Evolutionary conservation across 2,797 vertebrate species (phyloP).

Genomic region (Macropodus opercularis): DNA sequence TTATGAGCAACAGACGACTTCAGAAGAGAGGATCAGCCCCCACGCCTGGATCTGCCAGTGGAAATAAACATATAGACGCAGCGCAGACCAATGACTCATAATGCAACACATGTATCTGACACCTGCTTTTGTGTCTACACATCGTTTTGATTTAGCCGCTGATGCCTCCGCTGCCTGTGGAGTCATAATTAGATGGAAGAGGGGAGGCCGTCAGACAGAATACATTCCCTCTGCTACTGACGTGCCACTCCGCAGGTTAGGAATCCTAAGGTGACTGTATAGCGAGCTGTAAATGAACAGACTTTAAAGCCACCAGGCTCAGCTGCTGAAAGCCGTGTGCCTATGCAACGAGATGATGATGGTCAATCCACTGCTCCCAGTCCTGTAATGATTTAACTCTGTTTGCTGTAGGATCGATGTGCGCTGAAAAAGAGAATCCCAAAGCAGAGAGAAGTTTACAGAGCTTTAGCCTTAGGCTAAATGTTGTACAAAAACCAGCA

Average conservation of each 20-base stretch:
- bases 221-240: constrained; percentile 27
- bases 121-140: constrained; percentile 22
- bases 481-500: constrained; percentile 82
- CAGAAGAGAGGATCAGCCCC: constrained; percentile 24
- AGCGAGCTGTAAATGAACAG: constrained; percentile 27
- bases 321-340: constrained; percentile 36
- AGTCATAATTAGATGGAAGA: constrained; percentile 49
- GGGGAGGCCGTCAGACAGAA: constrained; percentile 27
- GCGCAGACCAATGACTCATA: not conserved
- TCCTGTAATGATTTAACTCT: constrained; percentile 76
- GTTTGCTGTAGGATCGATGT: constrained; percentile 78
- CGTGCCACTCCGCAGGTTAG: constrained; percentile 10
- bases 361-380: constrained; percentile 64
- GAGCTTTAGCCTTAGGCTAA: constrained; percentile 79
- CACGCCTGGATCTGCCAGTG: constrained; percentile 9
- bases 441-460: constrained; percentile 82
- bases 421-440: constrained; percentile 75
- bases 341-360: constrained; percentile 49
- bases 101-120: constrained; percentile 27
- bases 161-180: constrained; percentile 30
- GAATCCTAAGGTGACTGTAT: constrained; percentile 28
- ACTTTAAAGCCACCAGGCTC: constrained; percentile 24
- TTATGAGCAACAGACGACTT: constrained; percentile 33
- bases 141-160: constrained; percentile 35
- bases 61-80: constrained; percentile 16